Percentiles rank a stretch among this genome's conserved stretches.
These are phyloP conservation scores for Vanacampus margaritifer DNA, from an alignment of 2,113 vertebrate species.

Conservation along the genomic window DNA sequence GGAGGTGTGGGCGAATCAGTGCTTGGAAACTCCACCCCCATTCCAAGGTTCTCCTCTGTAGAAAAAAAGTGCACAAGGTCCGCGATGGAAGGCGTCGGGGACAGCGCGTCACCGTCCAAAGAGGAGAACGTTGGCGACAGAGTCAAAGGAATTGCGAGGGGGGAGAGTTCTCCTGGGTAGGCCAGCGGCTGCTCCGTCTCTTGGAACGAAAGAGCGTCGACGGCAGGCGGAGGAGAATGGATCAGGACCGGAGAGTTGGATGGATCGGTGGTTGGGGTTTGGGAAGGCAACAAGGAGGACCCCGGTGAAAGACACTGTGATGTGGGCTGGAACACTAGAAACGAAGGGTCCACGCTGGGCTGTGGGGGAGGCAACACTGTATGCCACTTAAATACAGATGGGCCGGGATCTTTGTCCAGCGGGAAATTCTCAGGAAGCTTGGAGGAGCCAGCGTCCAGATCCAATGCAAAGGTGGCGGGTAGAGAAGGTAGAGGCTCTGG, in stretches of 20 bases:
- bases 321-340: conserved; percentile 35
- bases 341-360: conserved; percentile 27
- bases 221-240: not conserved
- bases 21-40: conserved; percentile 53
- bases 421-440: not conserved
- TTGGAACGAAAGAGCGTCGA: conserved; percentile 33
- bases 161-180: conserved; percentile 55
- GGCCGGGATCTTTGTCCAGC: not conserved
- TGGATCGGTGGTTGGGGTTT: conserved; percentile 1
- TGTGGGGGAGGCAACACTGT: conserved; percentile 55
- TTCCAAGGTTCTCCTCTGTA: conserved; percentile 38
- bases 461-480: conserved; percentile 21
- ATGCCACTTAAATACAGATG: conserved; percentile 59
- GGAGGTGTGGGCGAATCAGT: conserved; percentile 20
- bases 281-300: conserved; percentile 20
- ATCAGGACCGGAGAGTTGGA: conserved; percentile 8
- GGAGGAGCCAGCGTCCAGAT: conserved; percentile 1
- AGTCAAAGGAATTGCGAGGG: conserved; percentile 46
- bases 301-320: conserved; percentile 13
- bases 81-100: conserved; percentile 52
- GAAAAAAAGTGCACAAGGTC: conserved; percentile 63
- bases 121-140: conserved; percentile 64
- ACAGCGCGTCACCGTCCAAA: conserved; percentile 46
- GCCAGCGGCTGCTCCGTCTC: conserved; percentile 50
- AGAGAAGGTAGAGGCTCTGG: conserved; percentile 51